A percentile compares a stretch with the other conserved stretches of the same genome.
Evolutionary conservation across 1,140 invertebrate genomes (phyloP).

Genomic region (Eriosoma lanigerum): DNA sequence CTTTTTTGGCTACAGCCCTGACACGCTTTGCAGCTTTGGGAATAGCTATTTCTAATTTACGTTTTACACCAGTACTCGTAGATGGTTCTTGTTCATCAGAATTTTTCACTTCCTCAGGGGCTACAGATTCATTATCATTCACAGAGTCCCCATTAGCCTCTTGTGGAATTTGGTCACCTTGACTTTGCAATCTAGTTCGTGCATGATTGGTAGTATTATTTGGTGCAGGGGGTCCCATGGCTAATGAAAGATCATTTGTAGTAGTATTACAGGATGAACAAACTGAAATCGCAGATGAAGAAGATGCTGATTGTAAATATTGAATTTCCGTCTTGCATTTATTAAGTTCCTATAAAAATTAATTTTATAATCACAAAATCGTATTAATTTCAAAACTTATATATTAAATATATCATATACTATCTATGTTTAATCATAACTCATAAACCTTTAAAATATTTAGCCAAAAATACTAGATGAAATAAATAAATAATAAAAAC

Average conservation of each 20-base stretch:
- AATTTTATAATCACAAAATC: neutral
- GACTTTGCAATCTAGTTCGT: conserved; percentile 2
- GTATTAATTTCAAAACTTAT: too few relatives aligned
- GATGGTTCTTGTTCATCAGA: conserved; percentile 45
- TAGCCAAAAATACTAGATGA: too few relatives aligned
- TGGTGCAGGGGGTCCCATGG: conserved; percentile 20
- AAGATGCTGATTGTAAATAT: conserved; percentile 84
- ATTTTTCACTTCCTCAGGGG: conserved; percentile 16
- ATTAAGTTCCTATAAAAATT: conserved; percentile 71
- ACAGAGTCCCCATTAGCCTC: neutral
- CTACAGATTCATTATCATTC: neutral
- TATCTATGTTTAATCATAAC: too few relatives aligned
- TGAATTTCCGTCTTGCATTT: conserved; percentile 87
- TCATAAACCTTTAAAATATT: too few relatives aligned
- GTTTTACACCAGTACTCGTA: conserved; percentile 41
- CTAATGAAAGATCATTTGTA: conserved; percentile 30
- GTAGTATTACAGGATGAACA: conserved; percentile 38
- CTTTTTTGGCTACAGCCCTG: conserved; percentile 40
- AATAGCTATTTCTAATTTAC: conserved; percentile 39
- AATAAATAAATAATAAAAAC: too few relatives aligned
- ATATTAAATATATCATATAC: too few relatives aligned
- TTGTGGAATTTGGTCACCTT: conserved; percentile 11
- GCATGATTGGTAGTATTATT: conserved; percentile 31
- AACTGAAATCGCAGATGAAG: conserved; percentile 60
- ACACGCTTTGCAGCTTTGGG: conserved; percentile 46